Conservation (phyloP, 2,113 vertebrate genomes). For the Enhydra lutris region DNA sequence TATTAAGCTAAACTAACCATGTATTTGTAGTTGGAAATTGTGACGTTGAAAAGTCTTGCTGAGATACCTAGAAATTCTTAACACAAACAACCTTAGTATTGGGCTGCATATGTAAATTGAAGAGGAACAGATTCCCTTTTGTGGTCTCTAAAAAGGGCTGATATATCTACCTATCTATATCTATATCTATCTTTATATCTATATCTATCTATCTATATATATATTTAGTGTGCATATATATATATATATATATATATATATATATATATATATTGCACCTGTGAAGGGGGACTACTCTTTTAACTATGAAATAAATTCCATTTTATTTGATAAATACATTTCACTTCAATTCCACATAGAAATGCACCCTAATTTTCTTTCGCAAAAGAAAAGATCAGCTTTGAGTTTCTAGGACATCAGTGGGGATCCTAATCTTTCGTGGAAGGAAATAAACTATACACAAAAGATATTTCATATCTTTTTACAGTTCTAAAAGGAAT, state of each 20-base stretch:
- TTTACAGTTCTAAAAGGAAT: slow-evolving; percentile 20
- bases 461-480: neutral
- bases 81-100: neutral
- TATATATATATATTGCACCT: no score
- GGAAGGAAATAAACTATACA: neutral
- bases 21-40: neutral
- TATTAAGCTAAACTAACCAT: neutral
- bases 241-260: no score
- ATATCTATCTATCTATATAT: neutral
- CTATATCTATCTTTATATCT: no score
- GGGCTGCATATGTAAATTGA: neutral
- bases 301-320: slow-evolving; percentile 6
- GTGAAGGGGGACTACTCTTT: neutral
- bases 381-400: neutral
- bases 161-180: neutral
- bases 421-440: neutral
- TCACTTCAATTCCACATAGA: slow-evolving; percentile 17
- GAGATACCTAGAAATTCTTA: neutral
- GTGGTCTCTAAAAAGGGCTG: neutral
- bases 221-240: no score
- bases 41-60: neutral
- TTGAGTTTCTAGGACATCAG: neutral
- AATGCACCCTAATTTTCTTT: neutral
- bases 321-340: slow-evolving; percentile 1
- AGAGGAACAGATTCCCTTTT: neutral